A percentile compares a stretch with the other conserved stretches of the same genome.
These are phyloP conservation scores for Metridium senile DNA, from an alignment of 92 coral and sea anemone species.

Conservation along the genomic window DNA sequence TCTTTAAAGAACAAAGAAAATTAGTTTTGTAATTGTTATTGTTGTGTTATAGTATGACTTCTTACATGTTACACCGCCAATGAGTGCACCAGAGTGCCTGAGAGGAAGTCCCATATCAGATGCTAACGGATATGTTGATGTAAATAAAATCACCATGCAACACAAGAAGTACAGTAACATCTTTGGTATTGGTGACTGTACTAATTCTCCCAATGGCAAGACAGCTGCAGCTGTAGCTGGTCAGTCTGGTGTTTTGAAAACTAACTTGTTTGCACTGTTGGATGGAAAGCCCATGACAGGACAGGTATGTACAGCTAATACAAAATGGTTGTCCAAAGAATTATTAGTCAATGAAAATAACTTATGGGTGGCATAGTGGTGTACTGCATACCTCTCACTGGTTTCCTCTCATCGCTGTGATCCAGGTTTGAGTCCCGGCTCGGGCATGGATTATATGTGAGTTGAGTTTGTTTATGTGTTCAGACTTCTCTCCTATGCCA, in stretches of 20 bases:
- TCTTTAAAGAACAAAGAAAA: not conserved
- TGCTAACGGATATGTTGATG: constrained; percentile 87
- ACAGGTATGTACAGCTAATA: constrained; percentile 55
- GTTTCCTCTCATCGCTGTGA: too few species aligned
- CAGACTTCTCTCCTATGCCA: too few species aligned
- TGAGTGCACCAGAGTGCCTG: constrained; percentile 86
- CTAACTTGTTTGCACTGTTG: constrained; percentile 76
- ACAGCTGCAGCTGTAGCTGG: constrained; percentile 99
- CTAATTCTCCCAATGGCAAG: constrained; percentile 97
- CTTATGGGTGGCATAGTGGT: too few species aligned
- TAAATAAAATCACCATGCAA: constrained; percentile 82
- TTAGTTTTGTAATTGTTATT: constrained; percentile 9
- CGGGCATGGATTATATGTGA: too few species aligned
- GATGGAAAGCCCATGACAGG: constrained; percentile 91
- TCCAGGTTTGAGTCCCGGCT: too few species aligned
- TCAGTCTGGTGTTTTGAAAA: constrained; percentile 90
- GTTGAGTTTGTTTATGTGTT: too few species aligned
- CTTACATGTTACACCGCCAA: constrained; percentile 97
- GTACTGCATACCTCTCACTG: too few species aligned
- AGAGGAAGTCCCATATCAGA: constrained; percentile 84
- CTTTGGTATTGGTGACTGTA: constrained; percentile 95
- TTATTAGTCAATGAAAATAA: too few species aligned
- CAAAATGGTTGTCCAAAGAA: too few species aligned
- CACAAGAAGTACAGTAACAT: constrained; percentile 85
- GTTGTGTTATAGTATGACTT: constrained; percentile 60